phyloP scores from a whole-genome alignment of 2,797 vertebrate genomes.

The Melanotaenia trifasciata region DNA sequence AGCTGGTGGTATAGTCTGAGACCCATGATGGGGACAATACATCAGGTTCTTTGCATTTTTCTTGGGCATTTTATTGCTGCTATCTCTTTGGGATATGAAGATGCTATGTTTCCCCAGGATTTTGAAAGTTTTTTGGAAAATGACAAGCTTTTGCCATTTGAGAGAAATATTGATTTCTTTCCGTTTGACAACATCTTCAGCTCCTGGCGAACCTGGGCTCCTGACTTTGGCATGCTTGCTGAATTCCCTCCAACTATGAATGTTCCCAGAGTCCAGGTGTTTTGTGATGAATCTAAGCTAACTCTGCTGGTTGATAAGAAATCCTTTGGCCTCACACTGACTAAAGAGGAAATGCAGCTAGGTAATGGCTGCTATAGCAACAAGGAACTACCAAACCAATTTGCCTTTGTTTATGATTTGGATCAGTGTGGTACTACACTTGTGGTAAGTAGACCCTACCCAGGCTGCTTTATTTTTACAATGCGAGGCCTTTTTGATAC shows the following conservation, averaged over 20 bases:
- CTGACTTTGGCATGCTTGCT: slow-evolving; percentile 39
- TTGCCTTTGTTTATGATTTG: slow-evolving; percentile 67
- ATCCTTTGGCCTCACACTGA: slow-evolving; percentile 16
- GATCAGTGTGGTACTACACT: slow-evolving; percentile 65
- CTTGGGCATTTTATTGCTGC: slow-evolving; percentile 19
- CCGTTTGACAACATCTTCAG: slow-evolving; percentile 39
- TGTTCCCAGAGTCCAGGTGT: slow-evolving; percentile 58
- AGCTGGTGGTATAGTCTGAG: slow-evolving; percentile 13
- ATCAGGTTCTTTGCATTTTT: slow-evolving; percentile 26
- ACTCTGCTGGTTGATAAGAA: slow-evolving; percentile 62
- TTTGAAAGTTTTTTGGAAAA: slow-evolving; percentile 19
- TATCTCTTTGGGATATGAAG: neutral
- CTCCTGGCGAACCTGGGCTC: slow-evolving; percentile 37
- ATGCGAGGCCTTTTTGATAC: accelerated
- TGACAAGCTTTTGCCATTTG: slow-evolving; percentile 21
- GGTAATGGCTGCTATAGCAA: slow-evolving; percentile 69
- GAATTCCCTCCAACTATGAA: slow-evolving; percentile 19
- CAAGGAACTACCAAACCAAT: slow-evolving; percentile 34
- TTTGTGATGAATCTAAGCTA: slow-evolving; percentile 60
- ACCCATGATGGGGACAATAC: slow-evolving; percentile 36
- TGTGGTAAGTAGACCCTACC: slow-evolving; percentile 43
- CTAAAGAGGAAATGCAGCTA: slow-evolving; percentile 48
- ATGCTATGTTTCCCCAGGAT: neutral
- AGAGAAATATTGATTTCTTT: slow-evolving; percentile 24
- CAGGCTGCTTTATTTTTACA: neutral